Base-by-base conservation (phyloP, 2,888 invertebrate species). In the Caenorhabditis afra region DNA sequence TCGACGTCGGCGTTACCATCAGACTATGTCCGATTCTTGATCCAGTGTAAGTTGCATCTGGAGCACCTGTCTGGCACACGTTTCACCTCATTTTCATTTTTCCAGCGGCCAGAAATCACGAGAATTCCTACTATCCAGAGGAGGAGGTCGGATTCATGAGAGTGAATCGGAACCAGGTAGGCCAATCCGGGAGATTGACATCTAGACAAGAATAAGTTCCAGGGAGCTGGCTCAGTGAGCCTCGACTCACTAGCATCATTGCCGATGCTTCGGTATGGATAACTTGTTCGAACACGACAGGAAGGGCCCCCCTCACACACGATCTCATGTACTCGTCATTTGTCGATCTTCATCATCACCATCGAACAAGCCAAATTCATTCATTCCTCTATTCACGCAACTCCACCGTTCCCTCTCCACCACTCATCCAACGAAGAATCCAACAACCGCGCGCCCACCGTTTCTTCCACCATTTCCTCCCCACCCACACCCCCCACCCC, bases 241-340 rank as follows among this genome's bases (percentile, higher is more conserved):
- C 66, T 80, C 12, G 80, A 80, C 53, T 80, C 80, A 18, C 61
- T 80, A 58, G 68, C 80, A 14, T 74, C 79, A 41, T 67, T 83
- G 41, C 83, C 83, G 2, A 81, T 83, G 81, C 57, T 83, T 47
- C 74, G 83, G 57, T 83, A 81, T 66, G 83, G 83, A 71, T 83
- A 39, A 37, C 20, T 29, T 35, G 14, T 50, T 45, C 45, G 29
- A 29, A 7, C 29, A 29, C 29, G 29, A 5, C 29, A 29, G 29
- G 7, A 29, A 29, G 7, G 29, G 29, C 4, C 29, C 7, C 7
- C n/a, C n/a, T n/a, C n/a, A n/a, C 37, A 37, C 44, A 23, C 22
- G 20, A n/a, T 50, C 39, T 41, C 22, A 22, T 75, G 59, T 75
- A 50, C 67, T 61, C 57, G 65, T 67, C 62, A 61, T 74, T 49